Evolutionary conservation across 2,797 vertebrate genomes (phyloP).

Genomic region (Tauraco hartlaubi): DNA sequence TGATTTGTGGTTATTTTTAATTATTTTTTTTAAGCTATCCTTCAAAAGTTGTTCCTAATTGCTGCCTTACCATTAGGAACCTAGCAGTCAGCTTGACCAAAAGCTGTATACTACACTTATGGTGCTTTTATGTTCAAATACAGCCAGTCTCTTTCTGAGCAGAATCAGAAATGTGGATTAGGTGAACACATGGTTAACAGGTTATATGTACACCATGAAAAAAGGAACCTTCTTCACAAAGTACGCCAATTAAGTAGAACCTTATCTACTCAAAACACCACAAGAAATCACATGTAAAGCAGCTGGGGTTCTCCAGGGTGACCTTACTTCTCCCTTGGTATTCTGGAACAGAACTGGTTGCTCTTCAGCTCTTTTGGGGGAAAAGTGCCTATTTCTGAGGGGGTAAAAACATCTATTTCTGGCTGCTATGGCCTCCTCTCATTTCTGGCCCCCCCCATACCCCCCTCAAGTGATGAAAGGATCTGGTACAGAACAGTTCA

Average conservation of each 20-base stretch:
- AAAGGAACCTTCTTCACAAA: not conserved
- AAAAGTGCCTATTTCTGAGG: not conserved
- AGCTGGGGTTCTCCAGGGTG: not conserved
- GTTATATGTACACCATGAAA: not conserved
- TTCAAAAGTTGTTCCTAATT: not conserved
- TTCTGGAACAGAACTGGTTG: not conserved
- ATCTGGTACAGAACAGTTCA: not conserved
- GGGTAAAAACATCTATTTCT: not conserved
- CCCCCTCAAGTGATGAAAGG: not conserved
- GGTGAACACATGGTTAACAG: not conserved
- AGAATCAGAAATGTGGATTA: not conserved
- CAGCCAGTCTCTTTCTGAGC: not conserved
- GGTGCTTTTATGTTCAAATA: not conserved
- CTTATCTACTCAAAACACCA: not conserved
- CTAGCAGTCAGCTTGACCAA: not conserved
- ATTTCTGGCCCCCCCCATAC: too few species aligned
- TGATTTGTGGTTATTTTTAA: not conserved
- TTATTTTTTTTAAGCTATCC: not conserved
- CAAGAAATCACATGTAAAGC: not conserved
- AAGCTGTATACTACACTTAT: fast-evolving
- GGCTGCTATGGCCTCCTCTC: not conserved
- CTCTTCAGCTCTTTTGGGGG: not conserved
- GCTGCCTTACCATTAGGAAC: not conserved
- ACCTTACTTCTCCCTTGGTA: not conserved
- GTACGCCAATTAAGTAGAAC: not conserved